Conservation (phyloP, 2,113 vertebrate species). For the Leptobrachium leishanense region DNA sequence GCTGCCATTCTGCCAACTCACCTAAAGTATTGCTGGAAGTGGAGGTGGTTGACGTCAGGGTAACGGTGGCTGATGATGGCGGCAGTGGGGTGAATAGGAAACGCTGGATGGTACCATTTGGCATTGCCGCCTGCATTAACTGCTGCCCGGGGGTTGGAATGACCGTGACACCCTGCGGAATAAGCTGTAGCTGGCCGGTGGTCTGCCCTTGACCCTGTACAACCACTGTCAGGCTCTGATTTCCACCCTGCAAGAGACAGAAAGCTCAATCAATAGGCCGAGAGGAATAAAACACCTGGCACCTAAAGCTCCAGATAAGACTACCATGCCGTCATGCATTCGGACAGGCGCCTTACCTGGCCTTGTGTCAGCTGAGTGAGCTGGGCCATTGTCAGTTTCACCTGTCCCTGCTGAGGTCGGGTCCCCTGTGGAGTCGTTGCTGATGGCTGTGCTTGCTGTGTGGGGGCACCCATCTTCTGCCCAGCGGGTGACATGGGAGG, state of each 20-base stretch:
- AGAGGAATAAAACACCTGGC: not conserved
- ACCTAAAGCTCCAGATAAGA: not conserved
- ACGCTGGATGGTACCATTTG: conserved; percentile 93
- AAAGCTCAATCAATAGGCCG: not conserved
- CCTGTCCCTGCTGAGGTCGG: conserved; percentile 93
- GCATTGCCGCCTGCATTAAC: conserved; percentile 98
- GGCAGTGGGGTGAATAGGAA: conserved; percentile 93
- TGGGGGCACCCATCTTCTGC: conserved; percentile 66
- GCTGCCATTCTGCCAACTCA: conserved; percentile 52
- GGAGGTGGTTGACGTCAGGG: conserved; percentile 71
- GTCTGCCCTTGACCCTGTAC: conserved; percentile 98
- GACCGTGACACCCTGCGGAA: conserved; percentile 91
- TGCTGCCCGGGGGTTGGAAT: conserved; percentile 94
- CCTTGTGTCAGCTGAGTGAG: conserved; percentile 95
- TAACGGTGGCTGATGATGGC: conserved; percentile 67
- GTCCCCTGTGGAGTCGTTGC: conserved; percentile 57
- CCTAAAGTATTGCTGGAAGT: conserved; percentile 81
- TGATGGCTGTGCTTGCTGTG: conserved; percentile 60
- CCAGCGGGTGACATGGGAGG: conserved; percentile 60
- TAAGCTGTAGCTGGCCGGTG: conserved; percentile 94
- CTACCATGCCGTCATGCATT: no score
- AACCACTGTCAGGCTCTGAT: conserved; percentile 93
- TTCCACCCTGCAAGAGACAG: conserved; percentile 73
- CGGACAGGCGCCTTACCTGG: conserved; percentile 71
- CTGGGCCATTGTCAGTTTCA: conserved; percentile 96